These are phyloP conservation scores for Drosophila anceps DNA, from an alignment of 2,888 invertebrate species.

Conservation along the genomic window DNA sequence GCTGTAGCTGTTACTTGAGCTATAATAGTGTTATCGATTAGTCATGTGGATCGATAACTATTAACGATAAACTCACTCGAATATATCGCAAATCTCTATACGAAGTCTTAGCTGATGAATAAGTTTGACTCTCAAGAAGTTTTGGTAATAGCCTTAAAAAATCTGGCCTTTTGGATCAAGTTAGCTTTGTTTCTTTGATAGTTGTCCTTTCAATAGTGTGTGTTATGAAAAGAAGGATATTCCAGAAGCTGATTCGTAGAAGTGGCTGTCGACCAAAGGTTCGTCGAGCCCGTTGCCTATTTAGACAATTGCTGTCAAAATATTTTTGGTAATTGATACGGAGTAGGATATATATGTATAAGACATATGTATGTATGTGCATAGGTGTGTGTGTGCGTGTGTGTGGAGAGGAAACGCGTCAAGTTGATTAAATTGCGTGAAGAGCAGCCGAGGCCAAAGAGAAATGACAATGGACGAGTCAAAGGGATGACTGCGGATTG, in stretches of 20 bases:
- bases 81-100: neutral
- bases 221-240: slow-evolving; percentile 20
- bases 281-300: slow-evolving; percentile 53
- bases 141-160: too few relatives aligned
- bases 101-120: neutral
- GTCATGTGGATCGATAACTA: neutral
- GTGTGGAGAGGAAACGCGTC: slow-evolving; percentile 58
- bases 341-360: slow-evolving; percentile 2
- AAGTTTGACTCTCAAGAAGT: too few relatives aligned
- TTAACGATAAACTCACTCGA: neutral
- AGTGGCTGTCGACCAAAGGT: slow-evolving; percentile 4
- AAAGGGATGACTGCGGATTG: slow-evolving; percentile 66
- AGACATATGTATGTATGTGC: too few relatives aligned
- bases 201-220: slow-evolving; percentile 8
- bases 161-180: too few relatives aligned
- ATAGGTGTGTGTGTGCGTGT: neutral
- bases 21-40: neutral
- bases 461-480: slow-evolving; percentile 57
- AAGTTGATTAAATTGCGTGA: slow-evolving; percentile 79
- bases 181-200: neutral
- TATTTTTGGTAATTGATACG: slow-evolving; percentile 75
- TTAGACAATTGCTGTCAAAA: slow-evolving; percentile 81
- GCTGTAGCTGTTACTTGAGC: neutral
- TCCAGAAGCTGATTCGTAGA: slow-evolving; percentile 17
- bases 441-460: slow-evolving; percentile 43